phyloP scores from a whole-genome alignment of 2,888 invertebrate genomes.

The Chalcis sispes region DNA sequence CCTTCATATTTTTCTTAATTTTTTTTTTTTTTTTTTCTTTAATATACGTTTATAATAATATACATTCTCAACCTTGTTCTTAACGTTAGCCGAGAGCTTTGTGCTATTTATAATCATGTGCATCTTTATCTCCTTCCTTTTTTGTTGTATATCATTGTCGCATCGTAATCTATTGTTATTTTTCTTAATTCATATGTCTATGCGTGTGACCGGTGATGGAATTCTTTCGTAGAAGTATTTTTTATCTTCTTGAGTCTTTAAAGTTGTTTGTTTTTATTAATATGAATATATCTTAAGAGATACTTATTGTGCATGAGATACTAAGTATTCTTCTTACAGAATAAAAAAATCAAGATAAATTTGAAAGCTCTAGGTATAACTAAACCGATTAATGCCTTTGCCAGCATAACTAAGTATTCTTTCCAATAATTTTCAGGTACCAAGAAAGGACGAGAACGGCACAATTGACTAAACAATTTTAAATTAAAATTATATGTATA shows the following conservation, averaged over 20 bases:
- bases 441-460: constrained; percentile 32
- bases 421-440: constrained; percentile 36
- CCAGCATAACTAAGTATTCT: constrained; percentile 18
- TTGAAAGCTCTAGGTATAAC: background rate
- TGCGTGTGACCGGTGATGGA: constrained; percentile 3
- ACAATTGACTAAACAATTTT: background rate
- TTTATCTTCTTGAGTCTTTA: background rate
- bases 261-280: background rate
- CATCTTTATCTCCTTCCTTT: constrained; percentile 61
- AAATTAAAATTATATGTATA: background rate
- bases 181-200: constrained; percentile 5
- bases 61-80: constrained; percentile 67
- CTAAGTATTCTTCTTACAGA: constrained; percentile 9
- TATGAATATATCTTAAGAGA: constrained; percentile 10
- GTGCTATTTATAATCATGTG: constrained; percentile 75
- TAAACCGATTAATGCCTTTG: constrained; percentile 22
- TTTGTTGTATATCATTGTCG: constrained; percentile 2
- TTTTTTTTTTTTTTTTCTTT: constrained; percentile 48
- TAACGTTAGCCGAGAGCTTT: constrained; percentile 69
- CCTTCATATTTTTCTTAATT: constrained; percentile 7
- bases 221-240: background rate
- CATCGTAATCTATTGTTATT: background rate
- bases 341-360: constrained; percentile 12
- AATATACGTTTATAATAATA: constrained; percentile 64
- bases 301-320: constrained; percentile 33